Percentiles rank a stretch among this genome's conserved stretches.
phyloP scores from a whole-genome alignment of 2,113 vertebrate species.

The Apistogramma diplotaenia region DNA sequence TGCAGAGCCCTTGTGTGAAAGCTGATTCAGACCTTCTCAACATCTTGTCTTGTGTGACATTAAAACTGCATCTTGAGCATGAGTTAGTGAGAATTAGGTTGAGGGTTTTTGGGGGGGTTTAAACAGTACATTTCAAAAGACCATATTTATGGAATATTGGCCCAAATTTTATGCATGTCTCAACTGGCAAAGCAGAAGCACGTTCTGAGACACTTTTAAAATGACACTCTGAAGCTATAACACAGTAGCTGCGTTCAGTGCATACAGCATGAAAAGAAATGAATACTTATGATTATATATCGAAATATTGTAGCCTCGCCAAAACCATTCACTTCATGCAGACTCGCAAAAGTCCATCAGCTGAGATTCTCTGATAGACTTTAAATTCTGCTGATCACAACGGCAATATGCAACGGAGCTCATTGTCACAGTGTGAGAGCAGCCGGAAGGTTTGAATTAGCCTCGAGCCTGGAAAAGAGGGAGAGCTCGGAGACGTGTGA shows the following conservation, averaged over 20 bases:
- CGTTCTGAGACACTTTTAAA: background rate
- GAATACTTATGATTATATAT: background rate
- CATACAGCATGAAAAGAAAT: background rate
- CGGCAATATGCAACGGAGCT: background rate
- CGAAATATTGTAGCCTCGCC: background rate
- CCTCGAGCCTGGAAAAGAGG: background rate
- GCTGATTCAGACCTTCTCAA: background rate
- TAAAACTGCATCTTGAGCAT: background rate
- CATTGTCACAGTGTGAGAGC: background rate
- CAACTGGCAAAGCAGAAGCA: background rate
- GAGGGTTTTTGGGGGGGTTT: background rate
- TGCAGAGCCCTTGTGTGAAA: background rate
- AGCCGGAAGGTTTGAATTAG: background rate
- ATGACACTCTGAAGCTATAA: background rate
- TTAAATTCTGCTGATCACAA: background rate
- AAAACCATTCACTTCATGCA: background rate
- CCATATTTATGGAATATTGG: background rate
- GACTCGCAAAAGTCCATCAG: background rate
- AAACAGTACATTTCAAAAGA: background rate
- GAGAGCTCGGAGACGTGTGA: background rate
- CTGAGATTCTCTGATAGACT: background rate
- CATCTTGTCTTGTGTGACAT: background rate
- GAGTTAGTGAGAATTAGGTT: background rate
- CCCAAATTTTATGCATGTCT: background rate
- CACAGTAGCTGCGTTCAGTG: background rate